Evolutionary conservation across 2,797 vertebrate genomes (phyloP).

Genomic region (Poecilia wingei): DNA sequence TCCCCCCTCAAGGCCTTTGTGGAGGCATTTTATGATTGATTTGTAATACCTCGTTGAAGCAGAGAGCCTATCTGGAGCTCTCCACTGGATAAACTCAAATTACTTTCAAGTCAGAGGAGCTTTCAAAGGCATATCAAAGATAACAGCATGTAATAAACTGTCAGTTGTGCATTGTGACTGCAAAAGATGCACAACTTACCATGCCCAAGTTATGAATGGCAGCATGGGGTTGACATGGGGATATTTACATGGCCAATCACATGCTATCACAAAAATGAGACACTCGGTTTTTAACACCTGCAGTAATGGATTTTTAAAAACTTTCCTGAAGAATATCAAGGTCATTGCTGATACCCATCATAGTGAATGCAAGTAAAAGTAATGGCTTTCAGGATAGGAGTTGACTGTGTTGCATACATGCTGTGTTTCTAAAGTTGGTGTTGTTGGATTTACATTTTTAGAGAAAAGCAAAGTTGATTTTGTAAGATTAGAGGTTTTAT

Average conservation of each 20-base stretch:
- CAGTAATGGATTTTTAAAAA: not conserved
- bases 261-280: constrained; percentile 1
- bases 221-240: constrained; percentile 12
- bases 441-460: not conserved
- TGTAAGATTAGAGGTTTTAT: not conserved
- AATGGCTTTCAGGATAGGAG: constrained; percentile 3
- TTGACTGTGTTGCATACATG: not conserved
- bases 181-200: constrained; percentile 31
- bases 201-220: constrained; percentile 12
- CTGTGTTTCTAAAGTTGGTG: not conserved
- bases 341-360: not conserved
- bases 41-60: constrained; percentile 67
- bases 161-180: constrained; percentile 46
- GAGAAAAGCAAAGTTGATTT: not conserved
- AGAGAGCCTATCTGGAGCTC: constrained; percentile 62
- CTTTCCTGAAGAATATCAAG: constrained; percentile 4
- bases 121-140: constrained; percentile 54
- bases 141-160: constrained; percentile 47
- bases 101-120: constrained; percentile 43
- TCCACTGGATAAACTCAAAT: constrained; percentile 51
- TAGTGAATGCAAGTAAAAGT: constrained; percentile 5
- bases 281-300: constrained; percentile 5
- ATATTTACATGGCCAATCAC: not conserved
- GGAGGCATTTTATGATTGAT: constrained; percentile 62
- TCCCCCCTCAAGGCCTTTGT: constrained; percentile 50